phyloP scores from a whole-genome alignment of 1,140 invertebrate genomes.

The Scaptomyza graminum region DNA sequence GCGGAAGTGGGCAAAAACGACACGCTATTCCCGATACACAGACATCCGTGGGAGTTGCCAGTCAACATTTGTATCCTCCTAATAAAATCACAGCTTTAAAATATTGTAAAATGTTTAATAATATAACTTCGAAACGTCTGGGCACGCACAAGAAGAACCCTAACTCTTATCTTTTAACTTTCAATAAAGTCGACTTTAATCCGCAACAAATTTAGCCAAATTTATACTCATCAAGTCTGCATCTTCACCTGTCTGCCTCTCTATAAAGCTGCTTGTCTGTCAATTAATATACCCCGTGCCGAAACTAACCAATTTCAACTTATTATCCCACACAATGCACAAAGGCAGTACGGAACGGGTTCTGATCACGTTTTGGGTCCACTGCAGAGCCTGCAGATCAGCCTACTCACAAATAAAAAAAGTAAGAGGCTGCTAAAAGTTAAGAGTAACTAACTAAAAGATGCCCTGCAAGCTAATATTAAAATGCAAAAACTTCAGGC shows the following conservation, averaged over 20 bases:
- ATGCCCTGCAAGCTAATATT: not conserved
- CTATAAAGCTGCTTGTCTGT: slow-evolving; percentile 12
- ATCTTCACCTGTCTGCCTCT: slow-evolving; percentile 26
- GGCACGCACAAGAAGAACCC: slow-evolving; percentile 10
- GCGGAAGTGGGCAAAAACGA: slow-evolving; percentile 66
- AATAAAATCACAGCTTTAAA: not conserved
- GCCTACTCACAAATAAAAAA: not conserved
- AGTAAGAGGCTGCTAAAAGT: not conserved
- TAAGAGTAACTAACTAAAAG: not conserved
- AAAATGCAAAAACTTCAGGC: too few species aligned
- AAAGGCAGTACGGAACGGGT: slow-evolving; percentile 44
- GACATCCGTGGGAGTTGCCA: slow-evolving; percentile 40
- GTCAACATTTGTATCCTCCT: slow-evolving; percentile 2
- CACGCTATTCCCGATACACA: slow-evolving; percentile 6
- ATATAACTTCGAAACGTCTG: not conserved
- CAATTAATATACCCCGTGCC: slow-evolving; percentile 53
- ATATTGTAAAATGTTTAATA: not conserved
- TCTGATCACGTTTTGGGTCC: slow-evolving; percentile 30
- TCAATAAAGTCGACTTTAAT: slow-evolving; percentile 25
- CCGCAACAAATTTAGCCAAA: slow-evolving; percentile 12
- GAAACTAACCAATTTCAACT: slow-evolving; percentile 62
- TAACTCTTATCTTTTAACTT: slow-evolving; percentile 3
- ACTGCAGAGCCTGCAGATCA: slow-evolving; percentile 1
- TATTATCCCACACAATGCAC: slow-evolving; percentile 68
- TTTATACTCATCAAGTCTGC: slow-evolving; percentile 6